Evolutionary conservation across 2,113 vertebrate species (phyloP), one percentile per base, ranked within the genome.

Genomic region (Spea multiplicata): DNA sequence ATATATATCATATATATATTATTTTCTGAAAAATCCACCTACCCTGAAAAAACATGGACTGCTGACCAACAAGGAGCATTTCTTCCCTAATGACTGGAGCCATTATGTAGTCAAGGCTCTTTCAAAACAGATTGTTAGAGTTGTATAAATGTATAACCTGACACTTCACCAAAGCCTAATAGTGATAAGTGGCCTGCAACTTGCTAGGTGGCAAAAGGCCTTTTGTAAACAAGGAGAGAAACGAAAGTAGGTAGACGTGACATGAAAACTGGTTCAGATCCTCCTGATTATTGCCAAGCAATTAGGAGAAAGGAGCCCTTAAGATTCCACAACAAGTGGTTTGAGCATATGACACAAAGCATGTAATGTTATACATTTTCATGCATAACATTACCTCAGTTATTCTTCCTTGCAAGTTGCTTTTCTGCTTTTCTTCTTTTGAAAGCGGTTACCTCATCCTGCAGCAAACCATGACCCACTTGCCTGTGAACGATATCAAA

Each of bases 371-470:
- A 87, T 89, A 91, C 89, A 90, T 93, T 89, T 90, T 85, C 78
- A 81, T 90, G 84, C 87, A 88, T 90, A 88, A 88, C 86, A 88
- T 91, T 93, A 94, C 91, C 91, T 94, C 92, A 92, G 82, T 90
- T 89, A 84, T 93, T 93, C 85, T 89, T 92, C 91, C 88, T 90
- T 88, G 89, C 86, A 84, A 91, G 90, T 85, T 90, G 89, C 75
- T 88, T 88, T 87, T 93, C 88, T 53, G 91, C 90, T 91, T 94
- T 93, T 89, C 84, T 88, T 88, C 90, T 91, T 88, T 93, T 92
- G 89, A 90, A 90, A 82, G 88, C 88, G 84, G 89, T 85, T 81
- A 94, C 94, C 84, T 95, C 94, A 73, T 89, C 90, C 88, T 93
- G 89, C 91, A 94, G 93, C 83, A 94, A 87, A 81, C 90, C 89